Evolutionary conservation across 2,797 vertebrate genomes (phyloP).

Genomic region (Sebastes aleutianus): DNA sequence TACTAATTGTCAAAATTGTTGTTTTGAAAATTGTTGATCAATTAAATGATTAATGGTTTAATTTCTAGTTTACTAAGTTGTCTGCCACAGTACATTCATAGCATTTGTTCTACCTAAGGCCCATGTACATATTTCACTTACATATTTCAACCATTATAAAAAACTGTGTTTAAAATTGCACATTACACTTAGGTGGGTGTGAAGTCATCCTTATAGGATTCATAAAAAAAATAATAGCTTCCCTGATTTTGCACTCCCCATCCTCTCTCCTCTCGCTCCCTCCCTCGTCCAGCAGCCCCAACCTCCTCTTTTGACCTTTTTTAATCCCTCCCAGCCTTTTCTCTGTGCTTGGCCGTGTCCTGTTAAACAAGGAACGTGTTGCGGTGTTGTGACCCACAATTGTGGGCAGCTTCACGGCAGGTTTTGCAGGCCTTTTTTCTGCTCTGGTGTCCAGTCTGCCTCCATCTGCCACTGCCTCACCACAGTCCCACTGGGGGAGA

Average conservation of each 20-base stretch:
- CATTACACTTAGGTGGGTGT: neutral
- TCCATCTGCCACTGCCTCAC: constrained; percentile 94
- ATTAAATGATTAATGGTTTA: neutral
- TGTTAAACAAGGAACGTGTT: constrained; percentile 89
- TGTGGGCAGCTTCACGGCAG: constrained; percentile 90
- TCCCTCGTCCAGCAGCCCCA: constrained; percentile 22
- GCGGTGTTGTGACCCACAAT: constrained; percentile 90
- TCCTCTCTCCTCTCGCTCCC: neutral
- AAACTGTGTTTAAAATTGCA: neutral
- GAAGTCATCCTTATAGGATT: neutral
- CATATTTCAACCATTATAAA: neutral
- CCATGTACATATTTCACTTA: neutral
- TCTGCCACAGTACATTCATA: neutral
- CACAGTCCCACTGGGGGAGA: constrained; percentile 87
- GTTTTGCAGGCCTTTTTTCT: constrained; percentile 86
- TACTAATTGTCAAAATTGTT: neutral
- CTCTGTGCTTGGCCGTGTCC: constrained; percentile 81
- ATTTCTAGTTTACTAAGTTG: neutral
- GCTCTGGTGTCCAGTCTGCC: constrained; percentile 84
- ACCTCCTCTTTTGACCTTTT: constrained; percentile 60
- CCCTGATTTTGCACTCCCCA: neutral
- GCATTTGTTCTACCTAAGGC: neutral
- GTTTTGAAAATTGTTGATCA: neutral
- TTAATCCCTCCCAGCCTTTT: constrained; percentile 77
- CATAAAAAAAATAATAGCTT: neutral